These are phyloP conservation scores for Selenia dentaria DNA, from an alignment of 2,888 invertebrate genomes.

Conservation along the genomic window DNA sequence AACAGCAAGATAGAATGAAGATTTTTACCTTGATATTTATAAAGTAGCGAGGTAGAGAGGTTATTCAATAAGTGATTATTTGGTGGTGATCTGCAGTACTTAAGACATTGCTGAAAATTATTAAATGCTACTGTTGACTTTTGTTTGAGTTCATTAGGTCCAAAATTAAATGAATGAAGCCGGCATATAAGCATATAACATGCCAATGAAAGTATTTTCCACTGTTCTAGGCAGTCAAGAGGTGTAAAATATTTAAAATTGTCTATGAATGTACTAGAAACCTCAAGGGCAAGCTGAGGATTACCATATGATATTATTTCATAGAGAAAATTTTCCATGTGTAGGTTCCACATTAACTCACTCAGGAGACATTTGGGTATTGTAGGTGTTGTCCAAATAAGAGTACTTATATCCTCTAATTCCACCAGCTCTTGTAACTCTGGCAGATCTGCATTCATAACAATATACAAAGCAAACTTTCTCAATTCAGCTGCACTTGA, in stretches of 20 bases:
- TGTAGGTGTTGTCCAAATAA: constrained; percentile 67
- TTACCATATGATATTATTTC: constrained; percentile 61
- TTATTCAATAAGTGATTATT: constrained; percentile 52
- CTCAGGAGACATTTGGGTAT: constrained; percentile 67
- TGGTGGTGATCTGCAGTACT: constrained; percentile 61
- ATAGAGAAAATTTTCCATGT: constrained; percentile 60
- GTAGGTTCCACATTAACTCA: constrained; percentile 66
- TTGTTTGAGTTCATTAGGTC: constrained; percentile 32
- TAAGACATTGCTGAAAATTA: constrained; percentile 57
- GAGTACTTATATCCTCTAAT: constrained; percentile 56
- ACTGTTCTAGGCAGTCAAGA: constrained; percentile 49
- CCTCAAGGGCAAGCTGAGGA: constrained; percentile 61
- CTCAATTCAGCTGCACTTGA: constrained; percentile 42
- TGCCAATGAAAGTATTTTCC: constrained; percentile 51
- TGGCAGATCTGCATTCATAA: constrained; percentile 65
- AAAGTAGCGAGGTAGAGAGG: constrained; percentile 55
- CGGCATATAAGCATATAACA: constrained; percentile 61
- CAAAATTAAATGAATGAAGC: constrained; percentile 55
- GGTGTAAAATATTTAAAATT: constrained; percentile 66
- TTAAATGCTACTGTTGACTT: constrained; percentile 44
- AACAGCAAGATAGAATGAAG: constrained; percentile 49
- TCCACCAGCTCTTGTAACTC: constrained; percentile 58
- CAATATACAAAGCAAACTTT: constrained; percentile 64
- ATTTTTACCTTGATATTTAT: constrained; percentile 59
- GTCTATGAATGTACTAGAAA: constrained; percentile 57